Conservation (phyloP, 2,113 vertebrate genomes). For the Taurulus bubalis region DNA sequence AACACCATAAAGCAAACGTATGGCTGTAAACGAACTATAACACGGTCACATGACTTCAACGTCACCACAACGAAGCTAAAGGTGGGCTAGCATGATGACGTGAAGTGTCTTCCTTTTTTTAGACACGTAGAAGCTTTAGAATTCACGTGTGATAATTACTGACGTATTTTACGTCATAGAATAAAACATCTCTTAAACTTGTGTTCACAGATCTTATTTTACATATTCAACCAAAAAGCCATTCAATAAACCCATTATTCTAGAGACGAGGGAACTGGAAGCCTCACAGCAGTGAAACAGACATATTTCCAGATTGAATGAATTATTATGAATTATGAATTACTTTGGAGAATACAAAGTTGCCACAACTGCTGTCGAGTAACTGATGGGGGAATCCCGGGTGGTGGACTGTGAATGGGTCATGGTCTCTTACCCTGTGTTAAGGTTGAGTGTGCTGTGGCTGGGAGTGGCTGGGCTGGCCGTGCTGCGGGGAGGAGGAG, state of each 20-base stretch:
- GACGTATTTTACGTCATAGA: background rate
- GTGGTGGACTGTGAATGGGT: background rate
- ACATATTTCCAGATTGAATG: background rate
- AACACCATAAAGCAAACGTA: background rate
- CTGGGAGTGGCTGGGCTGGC: constrained; percentile 91
- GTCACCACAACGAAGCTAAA: background rate
- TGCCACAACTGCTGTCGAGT: background rate
- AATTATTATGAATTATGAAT: background rate
- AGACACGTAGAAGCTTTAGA: background rate
- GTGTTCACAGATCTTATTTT: no score
- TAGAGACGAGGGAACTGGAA: no score
- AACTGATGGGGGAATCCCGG: background rate
- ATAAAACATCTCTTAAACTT: no score
- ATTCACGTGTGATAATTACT: background rate
- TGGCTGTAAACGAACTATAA: background rate
- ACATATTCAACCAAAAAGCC: no score
- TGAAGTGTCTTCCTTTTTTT: background rate
- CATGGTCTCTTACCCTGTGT: constrained; percentile 86
- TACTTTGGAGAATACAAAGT: background rate
- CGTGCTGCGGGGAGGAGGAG: constrained; percentile 88
- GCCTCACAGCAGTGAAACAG: background rate
- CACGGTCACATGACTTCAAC: background rate
- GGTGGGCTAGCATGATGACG: background rate
- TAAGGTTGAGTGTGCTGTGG: constrained; percentile 90
- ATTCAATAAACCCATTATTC: no score